Base-by-base conservation (phyloP, 1,140 invertebrate genomes). In the Apis cerana region DNA sequence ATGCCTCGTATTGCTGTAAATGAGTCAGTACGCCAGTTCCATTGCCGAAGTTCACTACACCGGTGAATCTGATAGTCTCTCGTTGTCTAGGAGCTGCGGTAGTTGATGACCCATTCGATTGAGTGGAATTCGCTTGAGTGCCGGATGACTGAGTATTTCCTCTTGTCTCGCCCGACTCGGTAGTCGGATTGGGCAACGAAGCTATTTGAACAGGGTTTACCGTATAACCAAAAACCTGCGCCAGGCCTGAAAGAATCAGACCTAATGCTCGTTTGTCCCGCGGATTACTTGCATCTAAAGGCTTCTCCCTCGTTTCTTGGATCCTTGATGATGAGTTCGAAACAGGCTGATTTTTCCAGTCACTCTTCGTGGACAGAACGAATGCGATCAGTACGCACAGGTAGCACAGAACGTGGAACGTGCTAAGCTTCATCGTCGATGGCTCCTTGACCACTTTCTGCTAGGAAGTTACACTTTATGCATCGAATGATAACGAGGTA, bases 41-140 rank as follows among this genome's bases (percentile, higher is more conserved):
- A 70, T 94, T 94, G 8, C 94, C 93, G 13, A 94, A 93, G 70
- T 94, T 94, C 0, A 94, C 69, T 2, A 94, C 90, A 0, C 93
- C 93, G 0, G 94, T 94, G n/a, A 94, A 91, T 33, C 89, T 85
- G 1, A 94, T 80, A 0, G 92, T 93, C 78, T 94, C 91, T 11
- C 90, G 82, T 54, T 85, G 90, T 43, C 77, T 87, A 0, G 91
- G 85, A 12, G 75, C 12, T 0, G 83, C 67, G 13, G 84, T 12
- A n/a, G 72, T 74, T n/a, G 76, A 52, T 4, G 80, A 71, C 13
- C 15, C 2, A 62, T 59, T 50, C 17, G 78, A 17, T 48, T 8
- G 12, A 23, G 27, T 64, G 11, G 62, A 43, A 27, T 33, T 67
- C 12, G 67, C n/a, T 12, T 59, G n/a, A 17, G n/a, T 62, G 4